Base-by-base conservation (phyloP, 2,888 invertebrate species). In the Drosophila testacea region DNA sequence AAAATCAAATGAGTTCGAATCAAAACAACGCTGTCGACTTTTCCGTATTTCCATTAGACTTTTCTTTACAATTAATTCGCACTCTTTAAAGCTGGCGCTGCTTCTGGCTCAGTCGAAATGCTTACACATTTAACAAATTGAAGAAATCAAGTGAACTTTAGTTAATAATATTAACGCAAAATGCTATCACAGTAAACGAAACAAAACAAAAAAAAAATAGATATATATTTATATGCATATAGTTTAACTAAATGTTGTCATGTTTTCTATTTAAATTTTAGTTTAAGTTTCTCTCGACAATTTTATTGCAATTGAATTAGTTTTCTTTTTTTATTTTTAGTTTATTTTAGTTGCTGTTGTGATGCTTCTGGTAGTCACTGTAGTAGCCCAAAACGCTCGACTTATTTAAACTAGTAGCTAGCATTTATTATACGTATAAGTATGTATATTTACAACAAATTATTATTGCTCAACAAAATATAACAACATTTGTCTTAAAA, bases 121-220 rank as follows among this genome's bases (percentile, higher is more conserved):
- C 87, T 83, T 88, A 83, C 66, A 83, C 87, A 83, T 88, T 81
- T 86, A 88, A 71, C 71, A 86, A 88, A 78, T 83, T 86, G 50
- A 62, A 54, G 55, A 59, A 38, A 48, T 36, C 32, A 38, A 59
- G 16, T 48, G 41, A 55, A 64, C 38, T 32, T 57, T 34, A 28
- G 39, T 57, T 70, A 46, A 55, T 61, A 47, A 57, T 48, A 46
- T 55, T 44, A 69, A 69, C 48, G 61, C 74, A 68, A 78, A 82
- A 87, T 83, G 89, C 83, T 91, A 91, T 91, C 91, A 91, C 91
- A 91, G 92, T 91, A 91, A 90, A 90, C 79, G 84, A 90, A 78
- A 70, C 61, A 54, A 78, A 68, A 74, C 50, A 54, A 65, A 59
- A 50, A 27, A 89, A 85, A 83, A 79, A 79, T 86, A 60, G 39